A percentile compares a stretch with the other conserved stretches of the same genome.
These are phyloP conservation scores for Embiotoca jacksoni DNA, from an alignment of 2,113 vertebrate genomes.

Conservation along the genomic window DNA sequence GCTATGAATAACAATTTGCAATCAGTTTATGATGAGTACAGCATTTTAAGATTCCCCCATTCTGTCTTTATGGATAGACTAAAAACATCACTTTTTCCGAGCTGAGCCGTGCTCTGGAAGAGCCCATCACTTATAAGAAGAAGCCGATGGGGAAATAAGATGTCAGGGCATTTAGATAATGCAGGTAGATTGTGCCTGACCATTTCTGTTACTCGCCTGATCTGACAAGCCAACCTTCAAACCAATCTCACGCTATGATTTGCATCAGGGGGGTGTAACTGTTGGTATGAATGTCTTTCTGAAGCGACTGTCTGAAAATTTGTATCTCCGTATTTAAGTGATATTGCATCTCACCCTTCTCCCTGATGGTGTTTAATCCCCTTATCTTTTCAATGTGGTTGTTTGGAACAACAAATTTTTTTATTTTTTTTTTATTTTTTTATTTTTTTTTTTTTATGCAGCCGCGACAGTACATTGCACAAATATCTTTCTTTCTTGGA, in stretches of 20 bases:
- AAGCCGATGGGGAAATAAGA: neutral
- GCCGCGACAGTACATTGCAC: neutral
- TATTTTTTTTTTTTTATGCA: too few species aligned
- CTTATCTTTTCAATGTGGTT: too few species aligned
- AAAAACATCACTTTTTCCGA: neutral
- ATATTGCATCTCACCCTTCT: neutral
- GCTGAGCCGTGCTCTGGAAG: too few species aligned
- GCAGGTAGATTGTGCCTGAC: neutral
- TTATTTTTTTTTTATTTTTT: too few species aligned
- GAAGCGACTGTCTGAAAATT: neutral
- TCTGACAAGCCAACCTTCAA: neutral
- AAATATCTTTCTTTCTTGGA: neutral
- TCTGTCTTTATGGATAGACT: neutral
- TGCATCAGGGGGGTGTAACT: neutral
- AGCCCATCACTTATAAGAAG: neutral
- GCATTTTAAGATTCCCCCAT: neutral
- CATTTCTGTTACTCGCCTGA: neutral
- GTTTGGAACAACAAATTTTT: too few species aligned
- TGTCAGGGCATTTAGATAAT: neutral
- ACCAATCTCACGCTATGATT: neutral
- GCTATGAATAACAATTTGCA: neutral
- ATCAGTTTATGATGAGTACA: neutral
- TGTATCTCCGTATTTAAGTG: neutral
- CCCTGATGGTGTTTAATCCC: neutral
- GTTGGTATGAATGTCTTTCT: constrained; percentile 18